Evolutionary conservation across 2,888 invertebrate genomes (phyloP).

Genomic region (Dynastes hyllus): DNA sequence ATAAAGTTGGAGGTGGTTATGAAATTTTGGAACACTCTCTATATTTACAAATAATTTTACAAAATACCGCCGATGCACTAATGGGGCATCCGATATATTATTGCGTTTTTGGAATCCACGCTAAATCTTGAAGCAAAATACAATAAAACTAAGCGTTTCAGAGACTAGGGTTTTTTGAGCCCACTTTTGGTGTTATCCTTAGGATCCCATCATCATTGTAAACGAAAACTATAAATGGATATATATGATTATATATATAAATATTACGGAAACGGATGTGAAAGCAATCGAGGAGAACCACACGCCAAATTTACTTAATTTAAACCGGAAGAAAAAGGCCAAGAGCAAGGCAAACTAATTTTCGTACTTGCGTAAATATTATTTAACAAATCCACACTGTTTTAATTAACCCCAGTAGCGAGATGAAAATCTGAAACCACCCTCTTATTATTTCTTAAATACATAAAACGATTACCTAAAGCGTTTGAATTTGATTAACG

Average conservation of each 20-base stretch:
- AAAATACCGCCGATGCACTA: too few species aligned
- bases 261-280: background rate
- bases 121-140: too few species aligned
- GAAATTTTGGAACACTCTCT: too few species aligned
- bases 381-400: slow-evolving; percentile 18
- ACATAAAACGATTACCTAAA: slow-evolving; percentile 10
- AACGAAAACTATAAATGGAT: too few species aligned
- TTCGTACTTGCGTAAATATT: background rate
- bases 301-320: background rate
- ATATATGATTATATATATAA: too few species aligned
- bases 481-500: slow-evolving; percentile 11
- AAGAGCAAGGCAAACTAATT: background rate
- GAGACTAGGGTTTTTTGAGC: too few species aligned
- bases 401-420: slow-evolving; percentile 16
- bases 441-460: slow-evolving; percentile 14
- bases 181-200: background rate
- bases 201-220: background rate
- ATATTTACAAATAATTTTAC: too few species aligned
- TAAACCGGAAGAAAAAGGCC: background rate
- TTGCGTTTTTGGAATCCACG: too few species aligned
- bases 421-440: background rate
- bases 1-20: too few species aligned
- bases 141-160: too few species aligned
- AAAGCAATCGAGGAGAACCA: background rate
- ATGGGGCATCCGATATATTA: too few species aligned